Evolutionary conservation across 37 sponge, comb jelly and placozoan species (phyloP), one percentile per base, ranked within the genome.

Genomic region (Mnemiopsis leidyi): DNA sequence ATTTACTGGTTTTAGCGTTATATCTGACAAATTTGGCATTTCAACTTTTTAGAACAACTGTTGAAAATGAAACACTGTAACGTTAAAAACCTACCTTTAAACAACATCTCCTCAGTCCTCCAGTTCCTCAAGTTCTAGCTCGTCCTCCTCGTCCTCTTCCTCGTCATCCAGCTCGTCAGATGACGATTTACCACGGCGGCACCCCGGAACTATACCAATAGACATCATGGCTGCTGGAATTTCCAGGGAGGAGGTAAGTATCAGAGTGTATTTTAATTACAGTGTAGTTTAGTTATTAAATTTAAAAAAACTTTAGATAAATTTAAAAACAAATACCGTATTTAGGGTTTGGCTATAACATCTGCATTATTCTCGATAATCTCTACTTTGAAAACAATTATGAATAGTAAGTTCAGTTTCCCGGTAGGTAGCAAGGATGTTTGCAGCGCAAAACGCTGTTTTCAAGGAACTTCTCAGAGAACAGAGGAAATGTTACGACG

Each of bases 361-460:
- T n/a, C n/a, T n/a, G n/a, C n/a, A n/a, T n/a, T n/a, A n/a, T n/a
- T n/a, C n/a, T n/a, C n/a, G n/a, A n/a, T n/a, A n/a, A n/a, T n/a
- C n/a, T n/a, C n/a, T n/a, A n/a, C n/a, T n/a, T n/a, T n/a, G n/a
- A n/a, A n/a, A n/a, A n/a, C n/a, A 13, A 71, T 71, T n/a, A 18
- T 71, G 75, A 28, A n/a, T n/a, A n/a, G n/a, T 13, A 48, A 48
- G 61, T 48, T 48, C 61, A 67, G 13, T 29, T 71, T 71, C 3
- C 30, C 23, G 5, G 3, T 23, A 71, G 75, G 75, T 71, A 71
- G 75, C 75, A 24, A 71, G 75, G 75, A 71, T 71, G 75, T 71
- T 71, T 71, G 75, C 75, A 28, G 75, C 75, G 3, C 75, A 71
- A 24, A 71, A 71, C 75, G 75, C 75, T 71, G 75, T 71, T 71